phyloP scores from a whole-genome alignment of 2,113 vertebrate genomes.

The Microcebus jonahi region DNA sequence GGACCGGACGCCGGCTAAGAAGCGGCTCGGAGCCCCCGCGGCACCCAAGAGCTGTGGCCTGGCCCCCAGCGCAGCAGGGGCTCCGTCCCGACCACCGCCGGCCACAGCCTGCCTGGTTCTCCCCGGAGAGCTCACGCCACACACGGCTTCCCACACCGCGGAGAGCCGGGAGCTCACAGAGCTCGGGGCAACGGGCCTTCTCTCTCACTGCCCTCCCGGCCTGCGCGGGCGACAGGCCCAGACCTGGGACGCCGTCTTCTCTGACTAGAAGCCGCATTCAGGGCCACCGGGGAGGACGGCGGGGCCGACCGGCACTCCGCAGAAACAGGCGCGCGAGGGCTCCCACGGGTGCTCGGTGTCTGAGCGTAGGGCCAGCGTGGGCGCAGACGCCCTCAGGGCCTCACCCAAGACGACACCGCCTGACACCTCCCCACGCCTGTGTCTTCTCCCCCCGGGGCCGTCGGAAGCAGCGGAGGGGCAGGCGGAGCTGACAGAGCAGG shows the following conservation, averaged over 20 bases:
- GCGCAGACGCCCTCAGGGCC: not conserved
- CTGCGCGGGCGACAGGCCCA: fast-evolving
- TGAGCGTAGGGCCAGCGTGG: too few relatives aligned
- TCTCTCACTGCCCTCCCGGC: fast-evolving
- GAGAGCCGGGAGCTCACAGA: too few relatives aligned
- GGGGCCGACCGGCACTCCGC: too few relatives aligned
- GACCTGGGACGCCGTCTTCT: fast-evolving
- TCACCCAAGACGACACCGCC: fast-evolving
- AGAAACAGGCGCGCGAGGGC: too few relatives aligned
- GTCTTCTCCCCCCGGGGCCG: fast-evolving
- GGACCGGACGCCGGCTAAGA: not conserved
- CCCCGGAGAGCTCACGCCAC: not conserved
- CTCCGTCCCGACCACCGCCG: too few relatives aligned
- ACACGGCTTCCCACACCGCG: not conserved
- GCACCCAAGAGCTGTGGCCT: not conserved
- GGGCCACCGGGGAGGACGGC: fast-evolving
- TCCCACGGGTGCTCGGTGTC: too few relatives aligned
- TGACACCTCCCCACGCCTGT: fast-evolving
- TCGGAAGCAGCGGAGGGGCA: not conserved
- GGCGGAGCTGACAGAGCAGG: too few relatives aligned
- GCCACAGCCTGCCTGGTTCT: fast-evolving
- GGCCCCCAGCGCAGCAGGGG: not conserved
- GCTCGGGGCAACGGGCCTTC: too few relatives aligned
- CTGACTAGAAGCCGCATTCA: not conserved
- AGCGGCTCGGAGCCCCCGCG: not conserved